Conservation (phyloP, 1,140 invertebrate genomes). For the Elymnias hypermnestra region DNA sequence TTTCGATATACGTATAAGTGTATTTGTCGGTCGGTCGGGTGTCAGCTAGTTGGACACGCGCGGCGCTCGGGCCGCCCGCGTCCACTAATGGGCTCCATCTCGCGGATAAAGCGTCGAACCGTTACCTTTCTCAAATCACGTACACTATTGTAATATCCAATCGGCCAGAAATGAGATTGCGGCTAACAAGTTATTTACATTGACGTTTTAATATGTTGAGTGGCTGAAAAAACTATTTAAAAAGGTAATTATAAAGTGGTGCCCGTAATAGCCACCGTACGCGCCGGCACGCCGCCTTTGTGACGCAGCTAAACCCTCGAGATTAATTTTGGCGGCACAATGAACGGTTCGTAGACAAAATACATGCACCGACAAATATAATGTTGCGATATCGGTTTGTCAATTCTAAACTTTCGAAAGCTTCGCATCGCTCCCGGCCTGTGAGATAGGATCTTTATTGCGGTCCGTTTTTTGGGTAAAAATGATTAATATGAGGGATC, state of each 20-base stretch:
- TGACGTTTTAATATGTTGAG: conserved; percentile 74
- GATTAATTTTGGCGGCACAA: conserved; percentile 72
- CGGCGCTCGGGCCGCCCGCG: conserved; percentile 30
- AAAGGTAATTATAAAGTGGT: conserved; percentile 72
- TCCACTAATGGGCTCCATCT: conserved; percentile 61
- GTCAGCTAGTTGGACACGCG: conserved; percentile 18
- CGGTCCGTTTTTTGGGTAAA: conserved; percentile 45
- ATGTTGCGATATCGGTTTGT: conserved; percentile 62
- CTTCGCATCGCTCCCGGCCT: conserved; percentile 34
- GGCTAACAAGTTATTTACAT: conserved; percentile 76
- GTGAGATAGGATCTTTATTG: conserved; percentile 60
- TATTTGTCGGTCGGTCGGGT: conserved; percentile 16
- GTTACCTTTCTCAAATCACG: conserved; percentile 74
- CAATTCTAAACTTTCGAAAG: conserved; percentile 59
- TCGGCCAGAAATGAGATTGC: conserved; percentile 74
- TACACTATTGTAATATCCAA: conserved; percentile 76
- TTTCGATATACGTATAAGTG: conserved; percentile 15
- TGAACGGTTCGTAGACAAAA: conserved; percentile 62
- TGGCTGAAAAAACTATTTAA: conserved; percentile 72
- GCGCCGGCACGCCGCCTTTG: conserved; percentile 63
- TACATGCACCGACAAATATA: conserved; percentile 58
- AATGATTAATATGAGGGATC: conserved; percentile 67
- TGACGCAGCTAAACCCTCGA: conserved; percentile 65
- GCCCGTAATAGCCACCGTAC: conserved; percentile 66
- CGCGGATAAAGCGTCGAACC: conserved; percentile 70